phyloP scores from a whole-genome alignment of 2,797 vertebrate genomes.

The Megaceryle alcyon region DNA sequence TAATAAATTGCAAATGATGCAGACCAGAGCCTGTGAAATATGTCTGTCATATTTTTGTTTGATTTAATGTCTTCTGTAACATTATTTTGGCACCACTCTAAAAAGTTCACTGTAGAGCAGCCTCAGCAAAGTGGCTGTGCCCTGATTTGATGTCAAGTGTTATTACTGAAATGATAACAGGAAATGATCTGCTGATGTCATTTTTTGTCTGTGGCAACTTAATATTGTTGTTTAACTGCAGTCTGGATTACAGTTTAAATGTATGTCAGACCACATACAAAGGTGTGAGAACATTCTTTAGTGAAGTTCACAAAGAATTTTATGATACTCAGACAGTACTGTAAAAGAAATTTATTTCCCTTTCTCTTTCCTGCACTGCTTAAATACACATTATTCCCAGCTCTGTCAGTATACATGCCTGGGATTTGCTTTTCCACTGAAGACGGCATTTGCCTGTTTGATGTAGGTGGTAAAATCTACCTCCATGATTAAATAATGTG shows the following conservation, averaged over 20 bases:
- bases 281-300: background rate
- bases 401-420: background rate
- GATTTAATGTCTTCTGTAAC: background rate
- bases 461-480: background rate
- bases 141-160: slow-evolving; percentile 16
- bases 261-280: background rate
- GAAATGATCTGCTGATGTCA: background rate
- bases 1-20: background rate
- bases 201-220: background rate
- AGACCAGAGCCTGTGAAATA: background rate
- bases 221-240: background rate
- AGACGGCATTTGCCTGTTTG: background rate
- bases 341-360: background rate
- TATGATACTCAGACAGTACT: background rate
- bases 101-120: background rate
- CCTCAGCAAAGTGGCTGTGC: background rate
- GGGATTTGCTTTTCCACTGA: background rate
- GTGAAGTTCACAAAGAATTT: background rate
- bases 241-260: background rate
- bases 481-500: slow-evolving; percentile 1
- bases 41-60: background rate
- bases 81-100: background rate
- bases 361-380: background rate
- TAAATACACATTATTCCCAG: background rate
- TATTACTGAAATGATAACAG: background rate